Evolutionary conservation across 2,113 vertebrate genomes (phyloP), one percentile per base, ranked within the genome.

Genomic region (Lasiurus cinereus): DNA sequence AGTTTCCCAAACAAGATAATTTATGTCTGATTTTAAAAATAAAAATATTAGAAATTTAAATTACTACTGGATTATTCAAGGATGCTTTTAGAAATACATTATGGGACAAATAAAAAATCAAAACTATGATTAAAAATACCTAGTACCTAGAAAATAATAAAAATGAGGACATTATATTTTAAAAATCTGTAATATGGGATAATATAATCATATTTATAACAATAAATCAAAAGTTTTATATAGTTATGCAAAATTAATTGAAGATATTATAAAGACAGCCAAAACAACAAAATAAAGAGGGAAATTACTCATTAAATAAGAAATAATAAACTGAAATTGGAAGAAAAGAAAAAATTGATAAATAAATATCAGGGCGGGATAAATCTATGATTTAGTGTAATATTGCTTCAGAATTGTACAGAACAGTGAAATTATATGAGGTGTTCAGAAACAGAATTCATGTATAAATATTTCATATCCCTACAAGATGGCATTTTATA

Each of bases 61-160:
- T 62, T 11, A 76, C 2, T 52, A 74, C 1, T 36, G 66, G 27
- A 80, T 89, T 92, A 90, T 59, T 79, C 21, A 39, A 79, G n/a
- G 52, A 79, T 79, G n/a, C 4, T 59, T 94, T 90, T 77, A 88
- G 76, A 94, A 91, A 80, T 94, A 92, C 73, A 33, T 64, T 62
- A 77, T 80, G 50, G 33, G 54, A 73, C 10, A 72, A 94, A 93
- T 14, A 74, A 74, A 90, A 92, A 88, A 19, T 64, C 15, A 90
- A 93, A 92, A 76, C n/a, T 48, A 16, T 70, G 64, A 73, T 77
- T 77, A 85, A 93, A 59, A 93, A 62, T 54, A 78, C 24, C 46
- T 85, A 74, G 56, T 54, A 78, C 24, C 46, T 85, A 74, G 56
- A 67, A 88, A 85, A 62, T 70, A 83, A 66, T 94, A 91, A 88